Evolutionary conservation across 2,113 vertebrate species (phyloP).

Genomic region (Stercorarius parasiticus): DNA sequence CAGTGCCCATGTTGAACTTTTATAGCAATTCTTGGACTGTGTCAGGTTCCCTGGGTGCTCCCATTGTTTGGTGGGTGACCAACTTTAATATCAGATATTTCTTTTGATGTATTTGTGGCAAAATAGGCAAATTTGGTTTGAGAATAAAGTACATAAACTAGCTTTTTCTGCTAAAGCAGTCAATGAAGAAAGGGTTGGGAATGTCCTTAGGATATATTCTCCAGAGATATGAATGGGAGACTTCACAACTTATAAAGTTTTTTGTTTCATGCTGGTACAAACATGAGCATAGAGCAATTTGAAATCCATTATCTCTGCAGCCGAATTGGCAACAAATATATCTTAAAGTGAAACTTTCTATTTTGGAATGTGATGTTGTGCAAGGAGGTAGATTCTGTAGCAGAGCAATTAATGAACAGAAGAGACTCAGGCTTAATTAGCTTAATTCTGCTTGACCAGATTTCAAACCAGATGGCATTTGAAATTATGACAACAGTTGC

Average conservation of each 20-base stretch:
- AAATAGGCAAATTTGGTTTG: neutral
- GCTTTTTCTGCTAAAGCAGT: neutral
- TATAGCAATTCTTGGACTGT: neutral
- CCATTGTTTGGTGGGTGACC: neutral
- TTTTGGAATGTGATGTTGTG: neutral
- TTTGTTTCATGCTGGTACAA: neutral
- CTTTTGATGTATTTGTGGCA: neutral
- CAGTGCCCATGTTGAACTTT: neutral
- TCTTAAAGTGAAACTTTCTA: neutral
- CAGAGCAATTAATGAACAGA: slow-evolving; percentile 3
- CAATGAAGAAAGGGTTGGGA: neutral
- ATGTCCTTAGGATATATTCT: neutral
- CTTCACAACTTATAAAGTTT: neutral
- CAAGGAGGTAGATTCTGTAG: neutral
- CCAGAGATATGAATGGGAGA: neutral
- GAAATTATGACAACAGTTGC: neutral
- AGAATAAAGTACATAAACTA: neutral
- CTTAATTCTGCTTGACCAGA: neutral
- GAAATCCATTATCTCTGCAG: neutral
- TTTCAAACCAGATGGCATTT: slow-evolving; percentile 31
- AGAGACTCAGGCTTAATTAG: neutral
- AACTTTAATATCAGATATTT: neutral
- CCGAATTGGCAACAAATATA: neutral
- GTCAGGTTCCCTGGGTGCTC: neutral
- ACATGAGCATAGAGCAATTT: neutral